Conservation (phyloP, 2,888 invertebrate genomes). For the Noctua janthina region DNA sequence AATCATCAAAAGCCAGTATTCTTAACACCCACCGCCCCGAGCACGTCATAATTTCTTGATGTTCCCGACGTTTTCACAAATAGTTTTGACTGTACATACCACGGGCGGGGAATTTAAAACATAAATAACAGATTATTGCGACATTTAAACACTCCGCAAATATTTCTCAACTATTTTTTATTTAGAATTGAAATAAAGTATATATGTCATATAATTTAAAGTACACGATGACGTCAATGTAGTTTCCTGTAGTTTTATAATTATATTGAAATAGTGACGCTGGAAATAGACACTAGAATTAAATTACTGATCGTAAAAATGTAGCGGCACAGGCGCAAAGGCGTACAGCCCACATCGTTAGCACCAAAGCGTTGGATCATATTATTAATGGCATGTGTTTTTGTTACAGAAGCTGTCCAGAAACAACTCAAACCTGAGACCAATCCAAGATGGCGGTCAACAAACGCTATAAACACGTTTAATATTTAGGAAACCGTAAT, state of each 20-base stretch:
- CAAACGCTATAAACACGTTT: slow-evolving; percentile 77
- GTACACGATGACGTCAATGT: slow-evolving; percentile 74
- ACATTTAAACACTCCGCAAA: slow-evolving; percentile 74
- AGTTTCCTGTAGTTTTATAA: slow-evolving; percentile 68
- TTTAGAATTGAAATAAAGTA: slow-evolving; percentile 67
- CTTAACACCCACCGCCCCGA: slow-evolving; percentile 49
- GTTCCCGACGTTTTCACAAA: slow-evolving; percentile 68
- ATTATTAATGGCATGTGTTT: slow-evolving; percentile 41
- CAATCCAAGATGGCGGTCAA: slow-evolving; percentile 80
- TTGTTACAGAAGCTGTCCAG: slow-evolving; percentile 83
- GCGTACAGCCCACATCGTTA: slow-evolving; percentile 3
- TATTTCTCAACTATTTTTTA: slow-evolving; percentile 68
- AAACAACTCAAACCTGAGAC: slow-evolving; percentile 79
- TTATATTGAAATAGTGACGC: slow-evolving; percentile 67
- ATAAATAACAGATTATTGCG: slow-evolving; percentile 80
- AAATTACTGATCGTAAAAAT: slow-evolving; percentile 65
- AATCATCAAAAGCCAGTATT: slow-evolving; percentile 68
- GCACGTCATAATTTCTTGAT: slow-evolving; percentile 70
- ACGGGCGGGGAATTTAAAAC: slow-evolving; percentile 62
- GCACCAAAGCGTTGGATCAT: slow-evolving; percentile 17
- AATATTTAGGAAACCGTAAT: slow-evolving; percentile 87
- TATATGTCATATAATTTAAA: slow-evolving; percentile 67
- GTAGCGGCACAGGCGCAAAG: slow-evolving; percentile 27
- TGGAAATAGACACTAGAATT: slow-evolving; percentile 63
- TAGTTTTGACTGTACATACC: slow-evolving; percentile 63